Conservation (phyloP, 2,888 invertebrate species). For the Philhelius pedissequus region DNA sequence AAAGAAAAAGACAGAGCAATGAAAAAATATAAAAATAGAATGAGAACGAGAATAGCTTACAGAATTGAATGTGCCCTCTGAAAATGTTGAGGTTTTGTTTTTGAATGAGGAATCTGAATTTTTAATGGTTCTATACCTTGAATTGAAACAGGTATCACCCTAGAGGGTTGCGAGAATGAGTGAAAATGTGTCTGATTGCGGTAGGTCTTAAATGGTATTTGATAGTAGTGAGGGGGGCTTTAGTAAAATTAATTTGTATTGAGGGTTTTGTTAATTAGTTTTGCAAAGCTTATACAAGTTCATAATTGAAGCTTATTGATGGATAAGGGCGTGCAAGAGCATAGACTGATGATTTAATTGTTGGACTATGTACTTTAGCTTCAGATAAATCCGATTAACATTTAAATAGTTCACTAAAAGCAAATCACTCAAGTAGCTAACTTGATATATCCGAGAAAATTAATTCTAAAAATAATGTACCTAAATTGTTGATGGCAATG, state of each 20-base stretch:
- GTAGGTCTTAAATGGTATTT: conserved; percentile 20
- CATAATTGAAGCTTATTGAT: conserved; percentile 55
- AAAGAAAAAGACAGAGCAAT: neutral
- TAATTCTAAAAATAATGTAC: conserved; percentile 3
- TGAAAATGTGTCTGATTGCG: neutral
- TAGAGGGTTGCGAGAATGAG: neutral
- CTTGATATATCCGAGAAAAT: conserved; percentile 4
- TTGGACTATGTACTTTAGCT: conserved; percentile 33
- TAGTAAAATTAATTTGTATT: conserved; percentile 41
- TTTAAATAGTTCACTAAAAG: conserved; percentile 32
- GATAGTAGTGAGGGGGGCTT: neutral
- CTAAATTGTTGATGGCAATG: conserved; percentile 8
- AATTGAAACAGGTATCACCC: too few species aligned
- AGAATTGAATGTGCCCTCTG: conserved; percentile 16
- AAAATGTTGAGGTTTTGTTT: conserved; percentile 41
- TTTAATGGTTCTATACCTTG: conserved; percentile 39
- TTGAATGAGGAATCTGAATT: conserved; percentile 30
- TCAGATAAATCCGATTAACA: conserved; percentile 43
- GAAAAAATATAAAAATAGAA: neutral
- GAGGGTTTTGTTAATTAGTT: conserved; percentile 59
- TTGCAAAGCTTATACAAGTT: conserved; percentile 47
- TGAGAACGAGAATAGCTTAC: neutral
- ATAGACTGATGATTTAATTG: conserved; percentile 23
- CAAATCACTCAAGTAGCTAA: neutral
- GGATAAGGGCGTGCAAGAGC: neutral